Base-by-base conservation (phyloP, 2,113 vertebrate species). In the Triplophysa dalaica region DNA sequence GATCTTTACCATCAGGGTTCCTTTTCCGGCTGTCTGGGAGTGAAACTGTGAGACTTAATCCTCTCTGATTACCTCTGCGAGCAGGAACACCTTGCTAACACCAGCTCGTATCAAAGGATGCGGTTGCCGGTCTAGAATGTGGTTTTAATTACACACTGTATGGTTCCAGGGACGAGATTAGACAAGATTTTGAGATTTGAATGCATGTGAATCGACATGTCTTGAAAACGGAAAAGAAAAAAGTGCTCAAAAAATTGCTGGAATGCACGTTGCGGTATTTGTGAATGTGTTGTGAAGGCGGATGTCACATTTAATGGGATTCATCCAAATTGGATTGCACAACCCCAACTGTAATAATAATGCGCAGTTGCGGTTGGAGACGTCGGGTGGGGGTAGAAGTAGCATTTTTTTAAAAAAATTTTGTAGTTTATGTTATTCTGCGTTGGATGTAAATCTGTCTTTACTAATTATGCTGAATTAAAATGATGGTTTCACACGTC, bases 301-400 rank as follows among this genome's bases (percentile, higher is more conserved):
- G 74, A 76, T 76, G 74, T 76, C 74, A 76, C 74, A 52, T 65
- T 76, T 76, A 76, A 76, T 76, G 74, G 61, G 74, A 76, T 65
- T 65, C 45, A 52, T 76, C 62, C 43, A 76, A 76, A 76, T 65
- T 64, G 74, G 74, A 76, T 65, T 52, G 74, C 74, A 54, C 17
- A 76, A 54, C 74, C 74, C 45, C 16, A 75, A 65, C 61, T 65
- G 62, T 63, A 76, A 64, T 65, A 33, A 33, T 26, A 19, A 76
- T 54, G 74, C 3, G 61, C 74, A 9, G 61, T 50, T 50, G 74
- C 61, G 10, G 43, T 64, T 63, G 29, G 17, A 52, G 17, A 52
- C 61, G 52, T 29, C 54, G 26, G 68, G 21, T 64, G 24, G 68
- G 45, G 68, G 60, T 80, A 60, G 17, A 43, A 29, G 45, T 64